These are phyloP conservation scores for Vulpes ferrilata DNA, from an alignment of 2,113 vertebrate species.

Conservation along the genomic window DNA sequence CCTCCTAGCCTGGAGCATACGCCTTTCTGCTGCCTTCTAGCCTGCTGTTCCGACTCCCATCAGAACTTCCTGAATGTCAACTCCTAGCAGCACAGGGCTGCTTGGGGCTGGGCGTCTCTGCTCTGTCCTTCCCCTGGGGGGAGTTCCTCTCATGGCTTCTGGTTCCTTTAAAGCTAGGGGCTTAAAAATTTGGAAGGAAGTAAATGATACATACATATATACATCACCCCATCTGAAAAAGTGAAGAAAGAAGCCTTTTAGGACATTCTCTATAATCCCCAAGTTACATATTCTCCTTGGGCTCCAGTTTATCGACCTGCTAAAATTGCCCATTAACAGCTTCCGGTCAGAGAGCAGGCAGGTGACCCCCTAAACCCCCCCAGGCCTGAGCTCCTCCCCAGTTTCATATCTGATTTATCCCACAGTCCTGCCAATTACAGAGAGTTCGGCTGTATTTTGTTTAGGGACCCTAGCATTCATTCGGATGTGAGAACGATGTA, in stretches of 20 bases:
- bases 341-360: neutral
- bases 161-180: neutral
- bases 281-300: neutral
- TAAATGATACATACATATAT: neutral
- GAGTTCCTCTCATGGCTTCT: neutral
- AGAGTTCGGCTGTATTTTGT: neutral
- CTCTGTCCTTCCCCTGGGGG: neutral
- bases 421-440: neutral
- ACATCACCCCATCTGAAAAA: neutral
- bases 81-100: too few relatives aligned
- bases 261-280: neutral
- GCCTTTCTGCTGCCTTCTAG: rapidly evolving
- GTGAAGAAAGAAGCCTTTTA: neutral
- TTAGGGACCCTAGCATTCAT: neutral
- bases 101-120: neutral
- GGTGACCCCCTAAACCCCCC: neutral
- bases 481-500: neutral
- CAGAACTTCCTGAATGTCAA: neutral
- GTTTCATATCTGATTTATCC: neutral
- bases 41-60: neutral
- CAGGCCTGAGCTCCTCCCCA: neutral
- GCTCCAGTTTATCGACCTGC: neutral
- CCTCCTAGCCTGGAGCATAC: neutral
- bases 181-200: neutral
- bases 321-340: neutral